Evolutionary conservation across 1,140 invertebrate species (phyloP).

Genomic region (Limonius californicus): DNA sequence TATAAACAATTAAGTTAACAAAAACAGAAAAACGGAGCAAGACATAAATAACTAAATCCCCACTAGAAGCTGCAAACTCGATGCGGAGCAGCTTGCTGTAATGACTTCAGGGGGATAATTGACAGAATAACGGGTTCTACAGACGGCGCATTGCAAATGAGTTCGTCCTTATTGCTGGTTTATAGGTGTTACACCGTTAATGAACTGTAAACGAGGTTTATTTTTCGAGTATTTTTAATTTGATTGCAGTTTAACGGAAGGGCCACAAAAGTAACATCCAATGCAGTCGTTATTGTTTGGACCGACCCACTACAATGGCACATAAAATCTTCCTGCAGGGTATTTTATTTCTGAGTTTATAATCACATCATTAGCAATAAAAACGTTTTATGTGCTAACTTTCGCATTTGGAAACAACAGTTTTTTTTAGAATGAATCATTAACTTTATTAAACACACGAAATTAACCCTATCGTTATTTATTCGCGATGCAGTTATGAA

Average conservation of each 20-base stretch:
- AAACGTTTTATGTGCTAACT: too few relatives aligned
- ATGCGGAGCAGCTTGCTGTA: slow-evolving; percentile 1
- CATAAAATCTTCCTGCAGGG: too few relatives aligned
- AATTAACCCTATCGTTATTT: too few relatives aligned
- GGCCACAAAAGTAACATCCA: too few relatives aligned
- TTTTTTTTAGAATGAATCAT: too few relatives aligned
- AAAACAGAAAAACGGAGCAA: neutral
- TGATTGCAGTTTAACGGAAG: neutral
- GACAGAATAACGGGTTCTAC: slow-evolving; percentile 4
- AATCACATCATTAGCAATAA: too few relatives aligned
- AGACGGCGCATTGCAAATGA: slow-evolving; percentile 9
- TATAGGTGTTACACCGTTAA: slow-evolving; percentile 6
- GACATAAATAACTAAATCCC: neutral
- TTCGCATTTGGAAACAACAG: too few relatives aligned
- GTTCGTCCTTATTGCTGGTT: slow-evolving; percentile 6
- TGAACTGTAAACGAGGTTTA: slow-evolving; percentile 10
- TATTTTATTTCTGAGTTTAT: too few relatives aligned
- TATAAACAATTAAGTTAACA: neutral
- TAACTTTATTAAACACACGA: too few relatives aligned
- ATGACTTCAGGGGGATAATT: slow-evolving; percentile 3
- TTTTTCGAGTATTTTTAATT: slow-evolving; percentile 1
- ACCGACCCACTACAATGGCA: too few relatives aligned
- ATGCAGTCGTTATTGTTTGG: too few relatives aligned
- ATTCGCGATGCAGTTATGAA: too few relatives aligned
- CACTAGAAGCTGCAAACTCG: neutral